Percentiles rank a stretch among this genome's conserved stretches.
Conservation (phyloP, 2,797 vertebrate species). For the Brotula barbata region DNA sequence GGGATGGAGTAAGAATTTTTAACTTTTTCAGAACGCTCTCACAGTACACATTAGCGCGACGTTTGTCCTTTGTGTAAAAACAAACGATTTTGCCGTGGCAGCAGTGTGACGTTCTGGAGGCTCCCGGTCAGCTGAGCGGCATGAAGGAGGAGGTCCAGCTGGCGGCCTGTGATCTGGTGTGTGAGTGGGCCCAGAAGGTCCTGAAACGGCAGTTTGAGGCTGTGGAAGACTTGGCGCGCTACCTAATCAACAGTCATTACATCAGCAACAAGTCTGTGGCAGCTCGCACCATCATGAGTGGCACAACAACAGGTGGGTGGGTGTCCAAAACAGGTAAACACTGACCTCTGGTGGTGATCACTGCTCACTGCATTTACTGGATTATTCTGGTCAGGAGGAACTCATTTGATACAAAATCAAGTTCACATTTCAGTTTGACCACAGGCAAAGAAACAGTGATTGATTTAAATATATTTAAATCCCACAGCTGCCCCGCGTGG, state of each 20-base stretch:
- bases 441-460: too few relatives aligned
- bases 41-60: too few relatives aligned
- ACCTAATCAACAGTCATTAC: conserved; percentile 97
- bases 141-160: conserved; percentile 95
- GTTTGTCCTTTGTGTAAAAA: too few relatives aligned
- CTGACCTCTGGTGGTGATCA: too few relatives aligned
- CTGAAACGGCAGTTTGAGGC: conserved; percentile 96
- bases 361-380: too few relatives aligned
- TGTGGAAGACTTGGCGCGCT: conserved; percentile 95
- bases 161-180: conserved; percentile 94
- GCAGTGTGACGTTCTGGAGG: conserved; percentile 92
- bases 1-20: conserved; percentile 92
- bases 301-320: conserved; percentile 95
- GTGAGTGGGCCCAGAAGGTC: conserved; percentile 99
- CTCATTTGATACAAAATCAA: too few relatives aligned
- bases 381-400: too few relatives aligned
- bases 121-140: conserved; percentile 88
- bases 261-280: conserved; percentile 98
- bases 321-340: too few relatives aligned
- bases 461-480: too few relatives aligned
- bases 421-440: too few relatives aligned
- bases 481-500: too few relatives aligned
- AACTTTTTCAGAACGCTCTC: too few relatives aligned
- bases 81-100: background rate
- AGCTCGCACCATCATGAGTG: conserved; percentile 97